Evolutionary conservation across 2,113 vertebrate genomes (phyloP).

Genomic region (Zosterops lateralis): DNA sequence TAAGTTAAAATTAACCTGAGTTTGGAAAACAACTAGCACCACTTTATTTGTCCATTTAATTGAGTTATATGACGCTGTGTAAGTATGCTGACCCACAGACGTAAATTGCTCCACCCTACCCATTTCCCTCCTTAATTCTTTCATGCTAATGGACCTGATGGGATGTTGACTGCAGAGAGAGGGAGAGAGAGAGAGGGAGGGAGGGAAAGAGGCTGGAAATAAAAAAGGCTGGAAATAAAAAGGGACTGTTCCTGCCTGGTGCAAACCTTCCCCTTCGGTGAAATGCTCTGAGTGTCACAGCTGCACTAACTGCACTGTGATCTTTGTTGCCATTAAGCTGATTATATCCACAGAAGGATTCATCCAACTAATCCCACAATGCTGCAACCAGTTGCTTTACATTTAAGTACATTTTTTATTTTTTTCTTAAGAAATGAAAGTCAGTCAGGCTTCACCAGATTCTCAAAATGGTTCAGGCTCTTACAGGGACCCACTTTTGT

Average conservation of each 20-base stretch:
- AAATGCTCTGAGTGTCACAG: slow-evolving; percentile 31
- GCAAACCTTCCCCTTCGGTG: not conserved
- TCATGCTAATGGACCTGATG: slow-evolving; percentile 57
- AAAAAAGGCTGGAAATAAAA: not conserved
- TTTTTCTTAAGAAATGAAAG: not conserved
- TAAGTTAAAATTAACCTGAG: slow-evolving; percentile 73
- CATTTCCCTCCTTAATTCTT: slow-evolving; percentile 55
- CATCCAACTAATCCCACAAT: slow-evolving; percentile 49
- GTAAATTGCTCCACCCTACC: slow-evolving; percentile 67
- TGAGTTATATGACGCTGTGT: slow-evolving; percentile 67
- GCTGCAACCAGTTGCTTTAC: slow-evolving; percentile 47
- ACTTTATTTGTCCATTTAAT: slow-evolving; percentile 75
- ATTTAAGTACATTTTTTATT: not conserved
- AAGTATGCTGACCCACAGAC: slow-evolving; percentile 52
- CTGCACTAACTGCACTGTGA: slow-evolving; percentile 39
- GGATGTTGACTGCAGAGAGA: slow-evolving; percentile 41
- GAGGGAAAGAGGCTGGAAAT: not conserved
- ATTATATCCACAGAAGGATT: slow-evolving; percentile 50
- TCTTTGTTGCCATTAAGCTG: slow-evolving; percentile 70
- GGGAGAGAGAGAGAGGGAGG: not conserved
- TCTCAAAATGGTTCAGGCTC: not conserved
- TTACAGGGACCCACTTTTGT: not conserved
- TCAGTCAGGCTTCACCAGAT: not conserved
- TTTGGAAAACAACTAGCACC: slow-evolving; percentile 67
- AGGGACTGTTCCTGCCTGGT: not conserved